Evolutionary conservation across 2,797 vertebrate genomes (phyloP).

Genomic region (Sebastes ruberrimus): DNA sequence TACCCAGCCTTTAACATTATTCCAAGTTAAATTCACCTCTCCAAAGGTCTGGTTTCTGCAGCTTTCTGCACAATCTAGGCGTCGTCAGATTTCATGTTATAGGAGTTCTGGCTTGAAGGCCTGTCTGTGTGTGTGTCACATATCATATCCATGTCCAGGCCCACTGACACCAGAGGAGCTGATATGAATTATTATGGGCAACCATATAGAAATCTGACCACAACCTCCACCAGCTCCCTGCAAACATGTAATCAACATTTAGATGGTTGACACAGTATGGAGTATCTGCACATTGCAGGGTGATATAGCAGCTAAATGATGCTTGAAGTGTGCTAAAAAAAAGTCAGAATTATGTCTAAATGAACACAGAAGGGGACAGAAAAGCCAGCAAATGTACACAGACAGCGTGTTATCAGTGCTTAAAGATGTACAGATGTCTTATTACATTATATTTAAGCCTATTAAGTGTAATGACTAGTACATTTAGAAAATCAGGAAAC

Average conservation of each 20-base stretch:
- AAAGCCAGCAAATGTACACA: neutral
- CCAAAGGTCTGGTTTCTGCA: neutral
- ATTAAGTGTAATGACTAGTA: neutral
- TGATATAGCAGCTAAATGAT: neutral
- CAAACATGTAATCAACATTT: slow-evolving; percentile 11
- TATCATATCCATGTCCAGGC: slow-evolving; percentile 36
- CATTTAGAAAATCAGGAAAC: neutral
- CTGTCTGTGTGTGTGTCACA: slow-evolving; percentile 52
- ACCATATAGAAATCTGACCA: slow-evolving; percentile 22
- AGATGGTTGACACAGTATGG: slow-evolving; percentile 8
- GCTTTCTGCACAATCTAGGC: neutral
- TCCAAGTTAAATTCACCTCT: neutral
- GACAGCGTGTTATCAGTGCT: neutral
- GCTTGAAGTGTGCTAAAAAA: neutral
- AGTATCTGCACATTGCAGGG: neutral
- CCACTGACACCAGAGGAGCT: slow-evolving; percentile 43
- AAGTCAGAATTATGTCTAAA: neutral
- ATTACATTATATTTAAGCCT: neutral
- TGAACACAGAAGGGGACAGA: neutral
- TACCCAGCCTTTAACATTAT: neutral
- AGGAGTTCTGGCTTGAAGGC: slow-evolving; percentile 64
- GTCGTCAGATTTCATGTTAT: slow-evolving; percentile 34
- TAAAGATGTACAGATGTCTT: neutral
- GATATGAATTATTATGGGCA: slow-evolving; percentile 33
- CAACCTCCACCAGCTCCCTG: neutral